phyloP scores from a whole-genome alignment of 1,140 invertebrate genomes.

The Trypoxylus dichotomus region DNA sequence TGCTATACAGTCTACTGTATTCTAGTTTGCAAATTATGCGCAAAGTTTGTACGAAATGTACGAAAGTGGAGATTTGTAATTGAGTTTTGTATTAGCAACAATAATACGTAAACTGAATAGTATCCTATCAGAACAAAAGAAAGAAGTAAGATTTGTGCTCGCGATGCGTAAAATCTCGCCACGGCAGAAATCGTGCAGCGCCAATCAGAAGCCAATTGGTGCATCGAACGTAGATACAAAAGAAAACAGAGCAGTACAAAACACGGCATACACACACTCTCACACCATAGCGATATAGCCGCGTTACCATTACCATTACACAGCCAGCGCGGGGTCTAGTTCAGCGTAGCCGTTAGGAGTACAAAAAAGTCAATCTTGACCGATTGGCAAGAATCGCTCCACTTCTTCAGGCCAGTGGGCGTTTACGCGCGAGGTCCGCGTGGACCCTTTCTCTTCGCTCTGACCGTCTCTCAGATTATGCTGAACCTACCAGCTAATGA shows the following conservation, averaged over 20 bases:
- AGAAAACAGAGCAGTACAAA: slow-evolving; percentile 21
- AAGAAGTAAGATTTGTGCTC: background rate
- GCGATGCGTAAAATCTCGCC: slow-evolving; percentile 16
- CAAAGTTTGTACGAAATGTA: background rate
- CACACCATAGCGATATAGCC: background rate
- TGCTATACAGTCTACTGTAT: background rate
- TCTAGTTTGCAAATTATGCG: background rate
- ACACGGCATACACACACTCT: background rate
- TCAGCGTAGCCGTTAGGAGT: slow-evolving; percentile 12
- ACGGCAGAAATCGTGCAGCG: slow-evolving; percentile 4
- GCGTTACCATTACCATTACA: background rate
- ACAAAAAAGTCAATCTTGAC: slow-evolving; percentile 30
- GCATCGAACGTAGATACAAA: slow-evolving; percentile 19
- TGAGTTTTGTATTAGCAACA: slow-evolving; percentile 5
- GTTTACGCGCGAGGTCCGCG: slow-evolving; percentile 10
- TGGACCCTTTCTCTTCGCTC: slow-evolving; percentile 28
- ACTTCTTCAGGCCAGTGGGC: slow-evolving; percentile 31
- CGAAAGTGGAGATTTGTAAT: slow-evolving; percentile 6
- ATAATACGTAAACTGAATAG: slow-evolving; percentile 1
- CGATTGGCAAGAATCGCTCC: slow-evolving; percentile 32
- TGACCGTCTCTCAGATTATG: slow-evolving; percentile 9
- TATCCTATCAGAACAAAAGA: background rate
- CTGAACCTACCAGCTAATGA: slow-evolving; percentile 18
- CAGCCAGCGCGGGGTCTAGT: slow-evolving; percentile 5
- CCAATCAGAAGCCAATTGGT: slow-evolving; percentile 23